Base-by-base conservation (phyloP, 2,797 vertebrate genomes). In the Saxicola maurus region DNA sequence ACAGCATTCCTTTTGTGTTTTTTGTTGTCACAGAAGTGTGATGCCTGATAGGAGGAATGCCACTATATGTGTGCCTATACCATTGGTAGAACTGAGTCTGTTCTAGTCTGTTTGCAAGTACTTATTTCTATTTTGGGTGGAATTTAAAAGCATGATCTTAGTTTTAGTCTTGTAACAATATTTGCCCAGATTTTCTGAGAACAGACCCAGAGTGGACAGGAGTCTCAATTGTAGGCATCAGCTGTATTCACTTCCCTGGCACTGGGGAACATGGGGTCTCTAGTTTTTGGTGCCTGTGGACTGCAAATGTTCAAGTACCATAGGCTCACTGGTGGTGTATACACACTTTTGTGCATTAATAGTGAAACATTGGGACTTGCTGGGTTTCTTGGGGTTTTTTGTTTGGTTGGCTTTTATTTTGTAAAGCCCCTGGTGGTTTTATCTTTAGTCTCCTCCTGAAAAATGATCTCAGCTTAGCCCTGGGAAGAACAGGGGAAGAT, bases 311-410 rank as follows among this genome's bases (percentile, higher is more conserved):
- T 71, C 16, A 4, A 49, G 16, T 43, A 28, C 35, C 7, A 1
- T 17, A 45, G 67, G 55, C 30, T 87, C 13, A 12, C n/a, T 61
- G 17, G 13, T 78, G 62, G 19, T 77, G 8, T 59, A 10, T 43
- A 25, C 0, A 0, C 19, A 23, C 12, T 72, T 49, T 13, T 37
- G 10, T 33, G 42, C 24, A 74, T 46, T 43, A n/a, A 15, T 35
- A 27, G n/a, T 19, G 13, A 74, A 25, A 8, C 20, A 40, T 1
- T 0, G 0, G 27, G 23, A 43, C n/a, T 57, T 73, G 19, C 25
- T 73, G 12, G 2, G 12, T 53, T 62, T 62, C 31, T 31, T 6
- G 21, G 11, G 5, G 1, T 14, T 28, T 51, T 86, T 45, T 53
- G 18, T 20, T 57, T 69, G 12, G 1, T 45, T 53, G 13, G 4